phyloP scores from a whole-genome alignment of 1,140 invertebrate genomes.

The Drosophila varians region DNA sequence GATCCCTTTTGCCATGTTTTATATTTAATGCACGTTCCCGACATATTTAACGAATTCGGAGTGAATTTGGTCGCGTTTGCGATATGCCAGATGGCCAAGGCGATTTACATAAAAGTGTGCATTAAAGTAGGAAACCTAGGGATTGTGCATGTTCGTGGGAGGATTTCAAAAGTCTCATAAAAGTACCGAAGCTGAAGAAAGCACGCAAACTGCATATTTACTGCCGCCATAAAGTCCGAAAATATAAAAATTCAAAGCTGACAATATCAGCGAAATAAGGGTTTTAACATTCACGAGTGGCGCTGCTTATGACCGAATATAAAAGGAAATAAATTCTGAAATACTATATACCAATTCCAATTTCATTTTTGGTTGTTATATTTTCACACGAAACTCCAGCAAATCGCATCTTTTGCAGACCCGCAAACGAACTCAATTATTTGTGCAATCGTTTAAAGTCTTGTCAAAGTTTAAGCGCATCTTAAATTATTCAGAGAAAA shows the following conservation, averaged over 20 bases:
- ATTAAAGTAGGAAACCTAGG: constrained; percentile 20
- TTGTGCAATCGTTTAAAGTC: constrained; percentile 12
- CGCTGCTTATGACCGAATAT: neutral
- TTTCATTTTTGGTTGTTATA: neutral
- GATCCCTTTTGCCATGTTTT: neutral
- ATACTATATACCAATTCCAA: neutral
- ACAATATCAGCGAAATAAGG: constrained; percentile 16
- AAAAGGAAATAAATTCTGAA: constrained; percentile 5
- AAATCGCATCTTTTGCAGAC: constrained; percentile 1
- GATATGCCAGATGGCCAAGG: constrained; percentile 9
- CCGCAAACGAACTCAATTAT: constrained; percentile 17
- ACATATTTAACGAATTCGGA: constrained; percentile 31
- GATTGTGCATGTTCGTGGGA: neutral
- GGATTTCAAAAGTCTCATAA: constrained; percentile 22
- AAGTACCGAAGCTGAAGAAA: constrained; percentile 1
- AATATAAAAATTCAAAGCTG: constrained; percentile 45
- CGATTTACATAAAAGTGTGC: constrained; percentile 35
- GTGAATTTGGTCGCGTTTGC: neutral
- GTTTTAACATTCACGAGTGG: constrained; percentile 31
- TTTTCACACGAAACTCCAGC: neutral
- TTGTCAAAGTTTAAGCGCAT: constrained; percentile 11
- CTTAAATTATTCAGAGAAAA: constrained; percentile 29
- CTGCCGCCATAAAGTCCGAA: constrained; percentile 42
- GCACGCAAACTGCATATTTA: constrained; percentile 33
- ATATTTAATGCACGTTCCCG: constrained; percentile 48